Percentiles rank a stretch among this genome's conserved stretches.
Conservation (phyloP, 30 jellyfish, hydroid and myxozoan genomes). For the Chrysaora quinquecirrha region DNA sequence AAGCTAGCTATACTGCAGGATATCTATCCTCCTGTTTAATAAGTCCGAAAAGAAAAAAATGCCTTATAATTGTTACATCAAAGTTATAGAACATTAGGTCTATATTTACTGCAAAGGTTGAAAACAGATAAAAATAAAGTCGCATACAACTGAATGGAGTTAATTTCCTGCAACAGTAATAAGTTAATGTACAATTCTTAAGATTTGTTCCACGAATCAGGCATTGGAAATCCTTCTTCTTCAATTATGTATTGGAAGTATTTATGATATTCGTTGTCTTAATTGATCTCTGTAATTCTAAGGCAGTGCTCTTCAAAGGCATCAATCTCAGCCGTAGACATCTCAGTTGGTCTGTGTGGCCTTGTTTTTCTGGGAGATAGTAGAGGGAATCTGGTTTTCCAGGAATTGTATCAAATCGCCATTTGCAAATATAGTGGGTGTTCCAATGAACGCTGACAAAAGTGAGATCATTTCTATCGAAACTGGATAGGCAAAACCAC, state of each 20-base stretch:
- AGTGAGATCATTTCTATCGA: background rate
- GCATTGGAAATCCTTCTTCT: background rate
- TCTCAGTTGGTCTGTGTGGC: background rate
- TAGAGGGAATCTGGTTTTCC: background rate
- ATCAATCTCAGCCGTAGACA: background rate
- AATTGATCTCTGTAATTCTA: background rate
- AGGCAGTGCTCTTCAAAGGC: background rate
- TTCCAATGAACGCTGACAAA: background rate
- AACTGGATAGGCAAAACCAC: background rate
- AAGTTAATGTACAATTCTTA: background rate
- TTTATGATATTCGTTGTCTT: background rate
- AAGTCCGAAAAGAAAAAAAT: no score
- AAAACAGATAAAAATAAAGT: no score
- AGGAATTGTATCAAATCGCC: background rate
- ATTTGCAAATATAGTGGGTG: background rate
- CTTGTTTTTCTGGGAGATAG: background rate
- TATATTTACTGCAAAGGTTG: no score
- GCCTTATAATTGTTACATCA: no score
- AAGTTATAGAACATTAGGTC: no score
- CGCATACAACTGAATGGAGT: no score
- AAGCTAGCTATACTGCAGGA: no score
- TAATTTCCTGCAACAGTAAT: no score
- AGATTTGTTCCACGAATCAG: background rate
- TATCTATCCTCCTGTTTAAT: no score
- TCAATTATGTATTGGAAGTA: background rate